These are phyloP conservation scores for Panzeria rudis DNA, from an alignment of 2,888 invertebrate genomes.

Conservation along the genomic window DNA sequence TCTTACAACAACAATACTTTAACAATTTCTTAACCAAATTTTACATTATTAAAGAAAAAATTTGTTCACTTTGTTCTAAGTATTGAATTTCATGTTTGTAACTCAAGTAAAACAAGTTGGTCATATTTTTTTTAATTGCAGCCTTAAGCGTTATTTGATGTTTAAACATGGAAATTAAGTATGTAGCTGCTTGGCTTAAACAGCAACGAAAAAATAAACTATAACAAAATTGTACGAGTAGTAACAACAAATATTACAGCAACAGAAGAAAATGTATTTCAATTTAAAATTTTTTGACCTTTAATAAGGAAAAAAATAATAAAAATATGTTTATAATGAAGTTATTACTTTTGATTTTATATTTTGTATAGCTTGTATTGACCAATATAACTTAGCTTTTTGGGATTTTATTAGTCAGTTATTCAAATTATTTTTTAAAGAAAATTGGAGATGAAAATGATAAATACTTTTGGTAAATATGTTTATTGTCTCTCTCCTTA, in stretches of 20 bases:
- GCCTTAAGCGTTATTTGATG: slow-evolving; percentile 67
- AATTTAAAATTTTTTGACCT: background rate
- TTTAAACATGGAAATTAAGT: slow-evolving; percentile 69
- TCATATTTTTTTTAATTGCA: slow-evolving; percentile 64
- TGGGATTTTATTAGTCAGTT: background rate
- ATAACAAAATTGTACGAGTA: no score
- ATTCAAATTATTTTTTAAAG: no score
- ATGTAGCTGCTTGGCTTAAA: slow-evolving; percentile 8
- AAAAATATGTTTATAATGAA: background rate
- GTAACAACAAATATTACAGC: no score
- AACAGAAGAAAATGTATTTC: background rate
- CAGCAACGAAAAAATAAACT: background rate
- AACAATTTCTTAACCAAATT: slow-evolving; percentile 1
- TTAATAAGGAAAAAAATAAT: background rate
- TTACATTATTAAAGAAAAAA: background rate
- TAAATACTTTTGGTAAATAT: no score
- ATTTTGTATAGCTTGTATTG: background rate
- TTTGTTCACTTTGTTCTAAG: slow-evolving; percentile 32
- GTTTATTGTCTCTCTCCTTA: no score
- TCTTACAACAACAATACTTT: background rate
- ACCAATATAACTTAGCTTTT: background rate
- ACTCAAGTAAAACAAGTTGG: slow-evolving; percentile 69
- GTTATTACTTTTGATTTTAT: background rate
- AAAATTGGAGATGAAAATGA: no score
- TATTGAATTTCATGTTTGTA: slow-evolving; percentile 69